Evolutionary conservation across 2,797 vertebrate species (phyloP), one percentile per base, ranked within the genome.

Genomic region (Acipenser ruthenus): DNA sequence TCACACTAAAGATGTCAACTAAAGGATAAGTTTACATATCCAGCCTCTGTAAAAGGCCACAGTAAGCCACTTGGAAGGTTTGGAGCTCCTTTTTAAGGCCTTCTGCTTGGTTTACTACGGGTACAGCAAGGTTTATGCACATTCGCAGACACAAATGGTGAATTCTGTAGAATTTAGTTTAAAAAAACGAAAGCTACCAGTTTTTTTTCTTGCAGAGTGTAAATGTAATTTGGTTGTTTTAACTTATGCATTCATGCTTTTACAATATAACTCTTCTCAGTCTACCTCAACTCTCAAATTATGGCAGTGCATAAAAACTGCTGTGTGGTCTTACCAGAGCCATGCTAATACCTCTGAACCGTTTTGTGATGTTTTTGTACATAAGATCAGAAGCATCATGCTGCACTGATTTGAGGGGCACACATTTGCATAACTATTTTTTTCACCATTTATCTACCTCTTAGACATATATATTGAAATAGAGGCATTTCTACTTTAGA

Each of bases 381-480:
- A 83, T 87, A 86, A 90, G 88, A 83, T 87, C 79, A 83, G 80
- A 84, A 87, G 87, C 83, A 74, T 83, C 83, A 82, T 76, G 73
- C 79, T 85, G 87, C 84, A 87, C 83, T 87, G 86, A 90, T 86
- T 85, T 88, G 87, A 94, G 92, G 91, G 93, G 91, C 90, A 90
- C 88, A 92, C 91, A 83, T 85, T 84, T 87, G 86, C 85, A 87
- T 89, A 89, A 85, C 76, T 77, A 83, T 88, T 37, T 64, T 81
- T 77, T 85, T 88, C 86, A 87, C 92, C 86, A 86, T 88, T 92
- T 93, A 96, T 93, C 94, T 95, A 95, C 95, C 93, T 97, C 95
- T 90, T 95, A 92, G 89, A 91, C 78, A 77, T 82, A 84, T 87
- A 87, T 94, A 84, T 92, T 92, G 90, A 93, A 93, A 91, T 95